phyloP scores from a whole-genome alignment of 2,797 vertebrate genomes.

The Decapterus maruadsi region DNA sequence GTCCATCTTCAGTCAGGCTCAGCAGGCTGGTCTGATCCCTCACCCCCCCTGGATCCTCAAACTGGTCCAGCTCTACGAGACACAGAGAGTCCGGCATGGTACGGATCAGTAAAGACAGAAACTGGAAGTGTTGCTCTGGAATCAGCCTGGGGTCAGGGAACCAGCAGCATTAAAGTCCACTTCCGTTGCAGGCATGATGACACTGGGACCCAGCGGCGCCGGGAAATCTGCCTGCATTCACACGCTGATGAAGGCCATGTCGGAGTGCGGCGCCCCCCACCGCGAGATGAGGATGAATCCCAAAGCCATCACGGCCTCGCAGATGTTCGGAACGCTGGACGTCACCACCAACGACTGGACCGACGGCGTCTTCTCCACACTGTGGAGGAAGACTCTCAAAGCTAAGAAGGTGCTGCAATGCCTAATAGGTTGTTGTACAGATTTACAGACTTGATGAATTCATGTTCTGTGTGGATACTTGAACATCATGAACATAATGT shows the following conservation, averaged over 20 bases:
- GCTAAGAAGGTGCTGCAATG: conserved; percentile 85
- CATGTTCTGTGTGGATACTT: no score
- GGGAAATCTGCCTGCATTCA: conserved; percentile 90
- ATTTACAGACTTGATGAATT: not conserved
- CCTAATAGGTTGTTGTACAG: not conserved
- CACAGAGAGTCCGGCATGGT: conserved; percentile 90
- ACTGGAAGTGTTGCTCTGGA: no score
- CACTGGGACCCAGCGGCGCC: conserved; percentile 88
- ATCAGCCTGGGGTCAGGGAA: no score
- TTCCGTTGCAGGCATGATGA: conserved; percentile 86
- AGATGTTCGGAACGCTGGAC: conserved; percentile 91
- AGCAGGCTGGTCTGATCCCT: conserved; percentile 85
- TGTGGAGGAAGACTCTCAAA: conserved; percentile 92
- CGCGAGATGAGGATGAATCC: conserved; percentile 93
- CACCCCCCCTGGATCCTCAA: conserved; percentile 90
- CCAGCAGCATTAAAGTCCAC: not conserved
- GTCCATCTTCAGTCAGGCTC: conserved; percentile 84
- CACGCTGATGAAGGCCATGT: conserved; percentile 90
- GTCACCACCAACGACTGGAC: conserved; percentile 93
- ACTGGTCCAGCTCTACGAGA: conserved; percentile 91
- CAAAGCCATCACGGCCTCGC: conserved; percentile 90
- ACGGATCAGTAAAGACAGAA: not conserved
- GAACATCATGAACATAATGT: not conserved
- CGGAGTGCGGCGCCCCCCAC: conserved; percentile 87
- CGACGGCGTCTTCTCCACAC: conserved; percentile 90